Evolutionary conservation across 2,113 vertebrate genomes (phyloP).

Genomic region (Psittacara wagleri): DNA sequence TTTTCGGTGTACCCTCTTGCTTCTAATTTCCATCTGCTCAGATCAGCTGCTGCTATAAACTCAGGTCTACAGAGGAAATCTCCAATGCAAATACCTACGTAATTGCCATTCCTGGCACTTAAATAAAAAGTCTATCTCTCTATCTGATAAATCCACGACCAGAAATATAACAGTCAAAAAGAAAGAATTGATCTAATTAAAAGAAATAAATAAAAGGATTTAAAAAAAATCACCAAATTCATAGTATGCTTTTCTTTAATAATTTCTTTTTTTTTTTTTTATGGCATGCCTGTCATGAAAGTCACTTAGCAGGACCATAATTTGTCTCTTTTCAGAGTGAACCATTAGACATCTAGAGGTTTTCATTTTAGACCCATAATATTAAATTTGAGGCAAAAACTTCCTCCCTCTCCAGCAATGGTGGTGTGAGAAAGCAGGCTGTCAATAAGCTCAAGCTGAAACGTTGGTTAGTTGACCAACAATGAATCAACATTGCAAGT

Average conservation of each 20-base stretch:
- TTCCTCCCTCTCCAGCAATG: not conserved
- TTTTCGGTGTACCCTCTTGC: not conserved
- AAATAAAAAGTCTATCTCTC: not conserved
- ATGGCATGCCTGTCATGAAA: not conserved
- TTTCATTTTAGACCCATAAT: not conserved
- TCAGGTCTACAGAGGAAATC: not conserved
- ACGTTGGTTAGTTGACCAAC: not conserved
- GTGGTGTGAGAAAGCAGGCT: not conserved
- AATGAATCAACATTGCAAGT: not conserved
- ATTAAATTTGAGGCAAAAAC: not conserved
- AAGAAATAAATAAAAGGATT: not conserved
- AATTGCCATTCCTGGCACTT: not conserved
- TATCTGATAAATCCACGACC: not conserved
- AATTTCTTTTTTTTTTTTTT: not conserved
- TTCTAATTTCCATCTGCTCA: constrained; percentile 45
- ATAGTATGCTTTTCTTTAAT: not conserved
- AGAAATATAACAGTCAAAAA: not conserved
- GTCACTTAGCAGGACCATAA: not conserved
- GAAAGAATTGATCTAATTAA: not conserved
- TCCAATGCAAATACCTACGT: not conserved
- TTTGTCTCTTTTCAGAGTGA: not conserved
- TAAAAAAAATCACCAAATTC: not conserved
- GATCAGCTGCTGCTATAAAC: not conserved
- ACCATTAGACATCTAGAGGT: not conserved
- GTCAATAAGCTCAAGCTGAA: not conserved